Base-by-base conservation (phyloP, 2,888 invertebrate species). In the Hemicrepidius hirtus region DNA sequence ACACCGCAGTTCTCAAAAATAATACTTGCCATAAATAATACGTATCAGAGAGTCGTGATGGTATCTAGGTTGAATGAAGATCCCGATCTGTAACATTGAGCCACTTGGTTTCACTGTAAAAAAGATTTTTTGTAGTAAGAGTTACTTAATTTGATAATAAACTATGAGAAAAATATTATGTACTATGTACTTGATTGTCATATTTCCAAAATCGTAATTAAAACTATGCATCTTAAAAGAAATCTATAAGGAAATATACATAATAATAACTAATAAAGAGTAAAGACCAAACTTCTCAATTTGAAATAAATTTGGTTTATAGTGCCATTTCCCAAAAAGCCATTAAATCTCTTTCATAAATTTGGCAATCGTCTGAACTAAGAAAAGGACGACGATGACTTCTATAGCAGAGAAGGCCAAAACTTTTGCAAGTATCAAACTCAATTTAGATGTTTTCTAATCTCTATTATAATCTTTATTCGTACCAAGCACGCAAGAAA, bases 281-380 rank as follows among this genome's bases (percentile, higher is more conserved):
- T 13, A 44, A 44, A 44, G 18, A 4, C 16, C 44, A 1, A 44
- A 44, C 13, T 18, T 18, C 44, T 18, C 13, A 44, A 50, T 41
- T 44, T 28, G 62, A 41, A 20, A 62, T 62, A 62, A 62, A 62
- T 62, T 62, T 28, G 21, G 28, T 62, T 62, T 62, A 62, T 44
- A 41, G 62, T 62, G 16, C 16, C 32, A 28, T 44, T 24, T 28
- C 44, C 21, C 44, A 44, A 44, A 62, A 44, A 44, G 62, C 62
- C 21, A 62, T 44, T 62, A 62, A 44, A 41, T 44, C 62, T 28
- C 24, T 62, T 37, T 37, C 20, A 59, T 50, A 44, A 40, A 62
- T 62, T 62, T 62, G 40, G 62, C 40, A 62, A 62, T 62, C 40
- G 16, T 62, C 3, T 40, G 28, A 62, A 21, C 62, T 62, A 62